Conservation (phyloP, 2,888 invertebrate species). For the Corythucha ciliata region DNA sequence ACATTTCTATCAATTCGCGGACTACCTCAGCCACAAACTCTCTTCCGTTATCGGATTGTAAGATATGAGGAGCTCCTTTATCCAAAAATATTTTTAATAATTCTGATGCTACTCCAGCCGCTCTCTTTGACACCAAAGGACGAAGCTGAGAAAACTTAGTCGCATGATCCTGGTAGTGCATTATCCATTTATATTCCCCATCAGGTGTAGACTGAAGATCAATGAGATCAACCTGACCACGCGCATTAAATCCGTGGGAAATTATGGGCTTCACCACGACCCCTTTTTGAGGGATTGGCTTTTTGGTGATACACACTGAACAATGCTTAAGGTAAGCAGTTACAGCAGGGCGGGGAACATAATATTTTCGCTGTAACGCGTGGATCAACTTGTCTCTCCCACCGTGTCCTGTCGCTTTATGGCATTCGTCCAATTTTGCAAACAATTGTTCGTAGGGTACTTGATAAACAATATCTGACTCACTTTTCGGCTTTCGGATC, state of each 20-base stretch:
- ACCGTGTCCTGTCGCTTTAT: too few species aligned
- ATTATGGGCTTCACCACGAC: conserved; percentile 32
- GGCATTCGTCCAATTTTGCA: too few species aligned
- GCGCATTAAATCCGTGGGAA: conserved; percentile 36
- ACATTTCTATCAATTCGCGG: conserved; percentile 33
- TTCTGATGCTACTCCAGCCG: conserved; percentile 37
- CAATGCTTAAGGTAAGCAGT: too few species aligned
- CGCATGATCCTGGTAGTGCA: conserved; percentile 39
- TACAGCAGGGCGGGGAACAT: too few species aligned
- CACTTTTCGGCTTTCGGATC: too few species aligned
- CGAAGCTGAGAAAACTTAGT: conserved; percentile 39
- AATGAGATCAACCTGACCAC: conserved; percentile 39
- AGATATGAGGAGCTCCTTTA: conserved; percentile 31
- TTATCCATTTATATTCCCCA: conserved; percentile 39
- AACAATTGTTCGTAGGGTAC: too few species aligned
- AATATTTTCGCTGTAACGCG: too few species aligned
- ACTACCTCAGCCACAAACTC: conserved; percentile 35
- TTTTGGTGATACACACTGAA: neutral
- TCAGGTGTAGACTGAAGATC: conserved; percentile 37
- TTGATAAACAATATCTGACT: too few species aligned
- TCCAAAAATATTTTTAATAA: conserved; percentile 27
- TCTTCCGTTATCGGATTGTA: conserved; percentile 33
- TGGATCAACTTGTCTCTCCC: too few species aligned
- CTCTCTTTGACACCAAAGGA: conserved; percentile 37
- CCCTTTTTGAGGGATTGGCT: neutral